phyloP scores from a whole-genome alignment of 2,888 invertebrate genomes.

The Dermolepida albohirtum region DNA sequence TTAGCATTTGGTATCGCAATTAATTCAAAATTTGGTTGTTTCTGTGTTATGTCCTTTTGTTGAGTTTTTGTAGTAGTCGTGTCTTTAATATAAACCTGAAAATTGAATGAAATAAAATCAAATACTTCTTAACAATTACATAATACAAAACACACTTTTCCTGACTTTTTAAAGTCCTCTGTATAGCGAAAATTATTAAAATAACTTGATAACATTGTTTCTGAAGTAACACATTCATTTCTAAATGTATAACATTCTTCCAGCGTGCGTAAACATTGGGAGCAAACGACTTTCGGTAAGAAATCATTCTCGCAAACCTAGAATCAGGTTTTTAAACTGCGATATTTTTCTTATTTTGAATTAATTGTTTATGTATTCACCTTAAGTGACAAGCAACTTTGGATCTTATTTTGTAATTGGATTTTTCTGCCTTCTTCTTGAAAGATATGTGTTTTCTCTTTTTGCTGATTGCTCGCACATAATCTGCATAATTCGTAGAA shows the following conservation, averaged over 20 bases:
- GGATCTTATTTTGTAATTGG: constrained; percentile 74
- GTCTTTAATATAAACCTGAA: constrained; percentile 71
- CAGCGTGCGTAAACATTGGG: constrained; percentile 72
- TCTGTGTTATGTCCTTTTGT: constrained; percentile 29
- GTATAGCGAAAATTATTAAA: constrained; percentile 72
- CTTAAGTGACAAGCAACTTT: constrained; percentile 73
- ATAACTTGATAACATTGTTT: constrained; percentile 76
- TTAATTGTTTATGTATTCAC: constrained; percentile 61
- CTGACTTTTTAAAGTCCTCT: constrained; percentile 73
- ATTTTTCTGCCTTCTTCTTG: constrained; percentile 74
- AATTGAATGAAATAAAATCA: constrained; percentile 27
- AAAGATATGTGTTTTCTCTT: constrained; percentile 75
- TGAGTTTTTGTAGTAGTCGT: constrained; percentile 50
- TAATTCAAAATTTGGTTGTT: constrained; percentile 19
- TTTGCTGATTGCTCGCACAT: constrained; percentile 76
- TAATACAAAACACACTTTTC: constrained; percentile 65
- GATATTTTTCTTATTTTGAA: not conserved
- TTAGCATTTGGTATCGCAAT: constrained; percentile 19
- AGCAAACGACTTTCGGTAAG: constrained; percentile 76
- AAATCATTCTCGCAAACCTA: constrained; percentile 77
- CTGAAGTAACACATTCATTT: constrained; percentile 74
- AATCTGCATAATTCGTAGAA: constrained; percentile 78
- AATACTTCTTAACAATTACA: not conserved
- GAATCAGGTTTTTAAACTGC: constrained; percentile 19
- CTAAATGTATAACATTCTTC: constrained; percentile 74